Conservation (phyloP, 1,140 invertebrate genomes). For the Andrena cerasifolii region DNA sequence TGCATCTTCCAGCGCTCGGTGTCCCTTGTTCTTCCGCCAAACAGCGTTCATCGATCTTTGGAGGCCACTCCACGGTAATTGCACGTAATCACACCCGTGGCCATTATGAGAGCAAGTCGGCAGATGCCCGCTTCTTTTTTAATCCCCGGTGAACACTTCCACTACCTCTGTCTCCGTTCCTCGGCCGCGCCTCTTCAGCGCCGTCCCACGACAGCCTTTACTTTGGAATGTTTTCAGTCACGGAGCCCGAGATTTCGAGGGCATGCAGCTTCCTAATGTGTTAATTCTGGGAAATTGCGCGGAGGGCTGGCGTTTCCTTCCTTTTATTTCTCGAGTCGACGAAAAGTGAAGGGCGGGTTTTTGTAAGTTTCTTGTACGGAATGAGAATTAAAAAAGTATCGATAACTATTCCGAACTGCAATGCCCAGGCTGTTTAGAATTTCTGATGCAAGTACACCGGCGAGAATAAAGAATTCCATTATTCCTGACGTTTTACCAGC, state of each 20-base stretch:
- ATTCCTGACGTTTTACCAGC: too few relatives aligned
- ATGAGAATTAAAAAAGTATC: too few relatives aligned
- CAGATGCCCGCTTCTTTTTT: conserved; percentile 55
- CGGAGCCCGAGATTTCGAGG: background rate
- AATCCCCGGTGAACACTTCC: background rate
- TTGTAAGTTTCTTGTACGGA: too few relatives aligned
- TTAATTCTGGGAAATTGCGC: background rate
- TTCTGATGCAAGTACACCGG: too few relatives aligned
- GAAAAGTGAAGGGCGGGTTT: too few relatives aligned
- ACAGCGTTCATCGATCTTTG: conserved; percentile 68
- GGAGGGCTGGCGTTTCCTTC: too few relatives aligned
- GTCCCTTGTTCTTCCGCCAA: conserved; percentile 49
- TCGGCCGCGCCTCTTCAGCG: background rate
- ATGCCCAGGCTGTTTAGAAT: too few relatives aligned
- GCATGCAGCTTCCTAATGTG: background rate
- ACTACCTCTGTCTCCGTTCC: background rate
- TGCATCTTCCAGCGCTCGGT: conserved; percentile 12
- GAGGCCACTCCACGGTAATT: conserved; percentile 64
- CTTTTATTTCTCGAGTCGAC: too few relatives aligned
- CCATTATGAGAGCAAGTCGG: conserved; percentile 63
- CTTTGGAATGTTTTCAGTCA: background rate
- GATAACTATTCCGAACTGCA: too few relatives aligned
- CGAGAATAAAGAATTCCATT: too few relatives aligned
- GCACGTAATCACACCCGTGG: conserved; percentile 71
- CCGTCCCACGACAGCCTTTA: background rate